Conservation (phyloP, 2,113 vertebrate species). For the Sorex fumeus region DNA sequence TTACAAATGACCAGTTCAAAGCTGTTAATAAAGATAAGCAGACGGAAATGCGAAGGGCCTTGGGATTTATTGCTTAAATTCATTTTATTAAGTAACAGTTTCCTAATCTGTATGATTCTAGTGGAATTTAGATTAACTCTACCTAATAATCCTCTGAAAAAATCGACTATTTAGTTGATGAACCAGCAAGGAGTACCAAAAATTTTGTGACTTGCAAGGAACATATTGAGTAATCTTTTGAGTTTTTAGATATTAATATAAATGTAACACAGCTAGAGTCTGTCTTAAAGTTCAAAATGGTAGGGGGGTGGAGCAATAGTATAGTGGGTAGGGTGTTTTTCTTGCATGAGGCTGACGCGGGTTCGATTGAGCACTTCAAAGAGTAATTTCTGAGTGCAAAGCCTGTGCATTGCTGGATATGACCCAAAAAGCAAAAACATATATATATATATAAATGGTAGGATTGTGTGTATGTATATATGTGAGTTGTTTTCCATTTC, state of each 20-base stretch:
- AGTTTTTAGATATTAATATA: conserved; percentile 43
- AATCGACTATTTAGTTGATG: conserved; percentile 26
- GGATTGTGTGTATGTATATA: background rate
- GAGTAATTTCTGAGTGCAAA: too few relatives aligned
- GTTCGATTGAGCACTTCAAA: too few relatives aligned
- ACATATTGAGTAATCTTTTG: conserved; percentile 11
- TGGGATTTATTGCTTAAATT: conserved; percentile 39
- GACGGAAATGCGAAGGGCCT: conserved; percentile 11
- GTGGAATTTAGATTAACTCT: conserved; percentile 26
- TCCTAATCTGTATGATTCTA: conserved; percentile 28
- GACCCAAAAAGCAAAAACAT: background rate
- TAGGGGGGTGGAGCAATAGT: too few relatives aligned
- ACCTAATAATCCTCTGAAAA: conserved; percentile 27
- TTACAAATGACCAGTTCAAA: conserved; percentile 63
- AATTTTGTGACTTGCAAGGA: conserved; percentile 13
- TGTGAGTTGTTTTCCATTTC: conserved; percentile 44
- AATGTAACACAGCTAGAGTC: background rate
- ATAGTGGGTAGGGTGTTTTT: too few relatives aligned
- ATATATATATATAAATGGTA: background rate
- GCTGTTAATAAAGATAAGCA: background rate
- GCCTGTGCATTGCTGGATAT: too few relatives aligned
- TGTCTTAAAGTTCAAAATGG: conserved; percentile 21
- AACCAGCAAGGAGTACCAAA: conserved; percentile 24
- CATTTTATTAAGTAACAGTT: conserved; percentile 53
- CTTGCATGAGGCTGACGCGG: too few relatives aligned